Evolutionary conservation across 2,797 vertebrate species (phyloP), one percentile per base, ranked within the genome.

Genomic region (Spheniscus humboldti): DNA sequence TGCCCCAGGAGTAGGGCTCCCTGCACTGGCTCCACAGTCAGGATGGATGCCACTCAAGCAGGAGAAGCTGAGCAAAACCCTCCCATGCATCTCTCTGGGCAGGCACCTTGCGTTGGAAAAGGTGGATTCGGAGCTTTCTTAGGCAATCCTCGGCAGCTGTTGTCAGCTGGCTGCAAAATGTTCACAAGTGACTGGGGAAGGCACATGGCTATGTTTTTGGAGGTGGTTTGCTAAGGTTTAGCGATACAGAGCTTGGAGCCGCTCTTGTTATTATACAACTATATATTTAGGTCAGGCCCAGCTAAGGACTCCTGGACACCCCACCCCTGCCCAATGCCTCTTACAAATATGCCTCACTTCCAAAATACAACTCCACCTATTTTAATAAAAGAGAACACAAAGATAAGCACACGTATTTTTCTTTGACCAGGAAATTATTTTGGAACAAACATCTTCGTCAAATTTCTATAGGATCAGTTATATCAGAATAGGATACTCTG

Each of bases 191-290:
- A 33, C 39, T 11, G 41, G 22, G 60, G 23, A 39, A 91, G 30
- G 47, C 10, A 24, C 31, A 20, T 0, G 2, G 17, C 35, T 41
- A 7, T 0, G 3, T 15, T 62, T 67, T 25, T 13, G 16, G 31
- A 63, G 35, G n/a, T 28, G 43, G n/a, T 16, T 72, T 47, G 37
- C 55, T 45, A 39, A 52, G 33, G 67, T 39, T 75, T 22, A 81
- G 73, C 2, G 1, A 56, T 9, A 48, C 4, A 11, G 30, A 89
- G 17, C 41, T 43, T 55, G n/a, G 56, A 67, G 43, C 25, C 2
- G 6, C 52, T 45, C 15, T 37, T 60, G 15, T 37, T 69, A 56
- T 33, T 69, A 35, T 39, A 43, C 17, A 67, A 7, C 12, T 33
- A 37, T 4, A 8, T 18, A n/a, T 73, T 69, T 53, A 55, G 27